Conservation (phyloP, 2,888 invertebrate genomes). For the Myopa tessellatipennis region DNA sequence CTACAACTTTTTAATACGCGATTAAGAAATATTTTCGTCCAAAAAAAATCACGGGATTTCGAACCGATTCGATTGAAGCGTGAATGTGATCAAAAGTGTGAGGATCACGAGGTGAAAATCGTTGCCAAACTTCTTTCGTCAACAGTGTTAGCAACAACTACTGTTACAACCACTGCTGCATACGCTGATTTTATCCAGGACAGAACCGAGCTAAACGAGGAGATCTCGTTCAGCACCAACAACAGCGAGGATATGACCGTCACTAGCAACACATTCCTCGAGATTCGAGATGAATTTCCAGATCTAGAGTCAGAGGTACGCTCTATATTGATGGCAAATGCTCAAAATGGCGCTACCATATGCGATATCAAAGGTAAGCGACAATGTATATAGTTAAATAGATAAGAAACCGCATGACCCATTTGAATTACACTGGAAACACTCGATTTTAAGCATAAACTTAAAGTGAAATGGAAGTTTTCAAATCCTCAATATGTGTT, state of each 20-base stretch:
- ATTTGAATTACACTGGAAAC: too few species aligned
- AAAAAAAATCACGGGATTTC: constrained; percentile 35
- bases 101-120: constrained; percentile 50
- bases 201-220: background rate
- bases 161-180: constrained; percentile 21
- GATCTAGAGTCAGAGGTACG: constrained; percentile 62
- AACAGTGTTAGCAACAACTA: constrained; percentile 50
- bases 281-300: constrained; percentile 59
- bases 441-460: too few species aligned
- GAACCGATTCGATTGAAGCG: background rate
- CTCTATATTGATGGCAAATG: constrained; percentile 61
- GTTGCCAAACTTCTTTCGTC: constrained; percentile 57
- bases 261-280: constrained; percentile 52
- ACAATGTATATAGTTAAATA: background rate
- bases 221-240: background rate
- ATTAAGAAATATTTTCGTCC: constrained; percentile 49
- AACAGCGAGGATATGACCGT: constrained; percentile 57
- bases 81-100: constrained; percentile 38
- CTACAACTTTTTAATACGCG: constrained; percentile 42
- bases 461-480: too few species aligned
- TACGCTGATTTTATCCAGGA: background rate
- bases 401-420: too few species aligned
- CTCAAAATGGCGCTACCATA: constrained; percentile 65
- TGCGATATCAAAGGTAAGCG: constrained; percentile 61
- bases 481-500: too few species aligned